A percentile compares a stretch with the other conserved stretches of the same genome.
These are phyloP conservation scores for Syngnathus acus DNA, from an alignment of 2,797 vertebrate species.

Conservation along the genomic window DNA sequence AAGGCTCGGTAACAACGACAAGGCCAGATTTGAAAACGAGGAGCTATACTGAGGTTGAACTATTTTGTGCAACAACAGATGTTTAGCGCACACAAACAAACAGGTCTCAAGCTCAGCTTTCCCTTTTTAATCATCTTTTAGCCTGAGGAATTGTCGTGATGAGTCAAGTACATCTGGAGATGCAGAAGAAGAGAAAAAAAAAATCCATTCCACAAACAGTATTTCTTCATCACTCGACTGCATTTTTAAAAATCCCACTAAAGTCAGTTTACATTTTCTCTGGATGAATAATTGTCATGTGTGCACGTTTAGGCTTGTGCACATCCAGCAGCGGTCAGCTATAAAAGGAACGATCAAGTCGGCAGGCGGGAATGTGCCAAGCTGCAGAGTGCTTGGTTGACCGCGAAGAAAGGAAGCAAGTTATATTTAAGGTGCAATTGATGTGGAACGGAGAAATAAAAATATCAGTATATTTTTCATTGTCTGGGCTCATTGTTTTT, in stretches of 20 bases:
- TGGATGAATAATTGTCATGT: not conserved
- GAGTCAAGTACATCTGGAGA: not conserved
- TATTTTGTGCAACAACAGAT: slow-evolving; percentile 12
- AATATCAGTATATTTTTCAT: not conserved
- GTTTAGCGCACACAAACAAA: slow-evolving; percentile 10
- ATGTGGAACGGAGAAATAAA: not conserved
- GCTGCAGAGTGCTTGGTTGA: slow-evolving; percentile 11
- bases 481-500: not conserved
- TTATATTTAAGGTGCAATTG: slow-evolving; percentile 31
- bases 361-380: slow-evolving; percentile 40
- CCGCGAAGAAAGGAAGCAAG: slow-evolving; percentile 13
- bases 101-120: not conserved
- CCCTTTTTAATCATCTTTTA: not conserved
- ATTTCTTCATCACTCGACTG: not conserved
- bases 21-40: not conserved
- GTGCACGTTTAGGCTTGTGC: slow-evolving; percentile 8
- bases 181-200: not conserved
- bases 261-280: not conserved
- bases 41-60: slow-evolving; percentile 27
- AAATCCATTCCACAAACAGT: no score
- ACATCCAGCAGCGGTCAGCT: slow-evolving; percentile 10
- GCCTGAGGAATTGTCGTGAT: not conserved
- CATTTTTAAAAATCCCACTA: not conserved
- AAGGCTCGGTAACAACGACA: not conserved
- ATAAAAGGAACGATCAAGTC: slow-evolving; percentile 31